Percentiles rank a stretch among this genome's conserved stretches.
Evolutionary conservation across 2,797 vertebrate genomes (phyloP).

Genomic region (Sebastes jordani): DNA sequence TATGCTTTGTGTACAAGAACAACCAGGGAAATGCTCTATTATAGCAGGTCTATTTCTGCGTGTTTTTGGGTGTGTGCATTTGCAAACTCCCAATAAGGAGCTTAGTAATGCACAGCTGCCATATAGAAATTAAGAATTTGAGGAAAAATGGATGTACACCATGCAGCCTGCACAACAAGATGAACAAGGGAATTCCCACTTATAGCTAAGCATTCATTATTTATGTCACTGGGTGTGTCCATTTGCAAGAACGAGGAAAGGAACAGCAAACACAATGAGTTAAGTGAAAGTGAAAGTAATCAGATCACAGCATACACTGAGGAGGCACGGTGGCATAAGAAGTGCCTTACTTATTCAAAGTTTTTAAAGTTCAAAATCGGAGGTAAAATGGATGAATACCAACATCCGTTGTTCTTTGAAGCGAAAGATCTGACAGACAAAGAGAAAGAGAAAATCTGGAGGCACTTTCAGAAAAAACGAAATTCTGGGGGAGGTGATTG

Average conservation of each 20-base stretch:
- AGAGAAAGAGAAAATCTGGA: conserved; percentile 38
- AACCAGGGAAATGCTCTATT: no score
- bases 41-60: no score
- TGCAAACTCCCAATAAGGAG: rapidly evolving
- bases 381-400: conserved; percentile 49
- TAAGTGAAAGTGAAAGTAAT: conserved; percentile 27
- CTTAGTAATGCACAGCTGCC: neutral
- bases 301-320: rapidly evolving
- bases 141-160: neutral
- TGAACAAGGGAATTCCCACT: neutral
- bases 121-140: neutral
- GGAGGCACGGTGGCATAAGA: neutral
- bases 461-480: conserved; percentile 55
- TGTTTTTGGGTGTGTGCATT: no score
- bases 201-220: rapidly evolving
- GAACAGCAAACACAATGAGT: no score
- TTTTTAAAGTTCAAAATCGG: neutral
- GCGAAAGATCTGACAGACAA: conserved; percentile 23
- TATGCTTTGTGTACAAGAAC: no score
- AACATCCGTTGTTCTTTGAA: conserved; percentile 60
- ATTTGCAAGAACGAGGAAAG: neutral
- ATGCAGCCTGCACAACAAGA: neutral
- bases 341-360: rapidly evolving
- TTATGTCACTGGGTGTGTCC: neutral
- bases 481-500: conserved; percentile 68